These are phyloP conservation scores for Lordiphosa collinella DNA, from an alignment of 1,140 invertebrate species.

Conservation along the genomic window DNA sequence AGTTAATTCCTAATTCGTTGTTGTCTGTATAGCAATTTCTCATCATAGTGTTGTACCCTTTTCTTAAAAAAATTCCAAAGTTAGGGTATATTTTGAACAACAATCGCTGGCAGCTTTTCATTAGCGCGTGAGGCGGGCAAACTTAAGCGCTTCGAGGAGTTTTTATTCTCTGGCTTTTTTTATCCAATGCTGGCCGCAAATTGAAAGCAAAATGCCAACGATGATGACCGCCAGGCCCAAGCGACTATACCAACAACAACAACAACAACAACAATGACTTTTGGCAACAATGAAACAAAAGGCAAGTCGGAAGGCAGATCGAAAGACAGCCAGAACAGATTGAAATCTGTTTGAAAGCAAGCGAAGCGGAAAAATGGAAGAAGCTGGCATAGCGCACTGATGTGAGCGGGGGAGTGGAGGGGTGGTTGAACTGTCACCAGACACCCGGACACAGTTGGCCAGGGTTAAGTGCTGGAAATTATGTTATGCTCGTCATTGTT, in stretches of 20 bases:
- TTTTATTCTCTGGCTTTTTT: conserved; percentile 16
- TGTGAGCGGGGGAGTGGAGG: neutral
- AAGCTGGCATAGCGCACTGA: conserved; percentile 16
- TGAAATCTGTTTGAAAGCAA: conserved; percentile 69
- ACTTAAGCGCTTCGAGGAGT: conserved; percentile 26
- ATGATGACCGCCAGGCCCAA: conserved; percentile 25
- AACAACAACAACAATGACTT: conserved; percentile 31
- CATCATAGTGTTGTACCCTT: no score
- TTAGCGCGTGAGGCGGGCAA: conserved; percentile 38
- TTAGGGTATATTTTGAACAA: neutral
- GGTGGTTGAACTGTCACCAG: conserved; percentile 2
- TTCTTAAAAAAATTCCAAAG: neutral
- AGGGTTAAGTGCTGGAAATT: conserved; percentile 57
- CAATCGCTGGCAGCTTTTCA: conserved; percentile 31
- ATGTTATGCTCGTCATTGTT: conserved; percentile 56
- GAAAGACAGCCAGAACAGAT: conserved; percentile 67
- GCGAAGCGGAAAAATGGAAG: conserved; percentile 64
- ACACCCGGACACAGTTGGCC: conserved; percentile 31
- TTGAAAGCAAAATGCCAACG: conserved; percentile 60
- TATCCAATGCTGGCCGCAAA: conserved; percentile 45
- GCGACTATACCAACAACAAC: conserved; percentile 15
- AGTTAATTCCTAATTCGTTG: no score
- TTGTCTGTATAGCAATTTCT: no score
- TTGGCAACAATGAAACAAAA: conserved; percentile 62
- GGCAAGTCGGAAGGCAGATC: conserved; percentile 28